Evolutionary conservation across 2,888 invertebrate genomes (phyloP).

Genomic region (Synergus japonicus): DNA sequence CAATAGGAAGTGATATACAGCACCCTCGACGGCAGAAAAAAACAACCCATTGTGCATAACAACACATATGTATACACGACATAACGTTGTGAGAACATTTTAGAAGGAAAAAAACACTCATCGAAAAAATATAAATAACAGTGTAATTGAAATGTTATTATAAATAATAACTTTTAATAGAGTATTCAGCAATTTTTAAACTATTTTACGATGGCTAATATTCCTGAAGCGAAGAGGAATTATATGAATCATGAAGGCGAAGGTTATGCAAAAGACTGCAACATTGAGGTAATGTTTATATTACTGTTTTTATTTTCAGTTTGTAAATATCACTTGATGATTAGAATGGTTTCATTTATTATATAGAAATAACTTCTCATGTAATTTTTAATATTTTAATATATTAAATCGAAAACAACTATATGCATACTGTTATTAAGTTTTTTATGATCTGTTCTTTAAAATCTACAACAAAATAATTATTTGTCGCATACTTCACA

Average conservation of each 20-base stretch:
- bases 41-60: too few relatives aligned
- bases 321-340: not conserved
- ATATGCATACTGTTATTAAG: too few relatives aligned
- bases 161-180: not conserved
- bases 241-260: constrained; percentile 8
- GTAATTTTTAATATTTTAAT: not conserved
- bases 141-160: not conserved
- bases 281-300: constrained; percentile 16
- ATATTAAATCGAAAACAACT: too few relatives aligned
- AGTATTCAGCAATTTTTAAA: not conserved
- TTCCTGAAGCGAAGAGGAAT: constrained; percentile 31
- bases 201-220: constrained; percentile 33
- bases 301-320: not conserved
- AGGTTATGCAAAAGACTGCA: constrained; percentile 25
- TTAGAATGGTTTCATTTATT: not conserved
- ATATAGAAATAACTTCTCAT: not conserved
- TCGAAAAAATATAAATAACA: not conserved
- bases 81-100: not conserved
- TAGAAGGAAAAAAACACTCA: not conserved
- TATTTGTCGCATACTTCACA: constrained; percentile 40
- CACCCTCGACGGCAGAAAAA: too few relatives aligned
- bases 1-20: too few relatives aligned
- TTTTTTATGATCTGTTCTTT: not conserved
- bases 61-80: too few relatives aligned
- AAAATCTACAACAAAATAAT: not conserved